phyloP scores from a whole-genome alignment of 2,888 invertebrate species.

The Petrolisthes manimaculis region DNA sequence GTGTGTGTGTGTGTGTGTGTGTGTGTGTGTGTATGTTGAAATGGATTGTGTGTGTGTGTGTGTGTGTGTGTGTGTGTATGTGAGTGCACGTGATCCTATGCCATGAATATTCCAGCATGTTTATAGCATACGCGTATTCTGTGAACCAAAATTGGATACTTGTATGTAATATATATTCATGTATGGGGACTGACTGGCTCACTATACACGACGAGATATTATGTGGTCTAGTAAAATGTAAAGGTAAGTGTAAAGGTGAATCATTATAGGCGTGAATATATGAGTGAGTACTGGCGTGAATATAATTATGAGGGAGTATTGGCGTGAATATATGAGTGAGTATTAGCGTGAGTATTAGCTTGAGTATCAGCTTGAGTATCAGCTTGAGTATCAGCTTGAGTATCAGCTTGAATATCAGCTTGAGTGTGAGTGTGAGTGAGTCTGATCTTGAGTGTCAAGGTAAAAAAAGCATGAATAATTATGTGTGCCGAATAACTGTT shows the following conservation, averaged over 20 bases:
- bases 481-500: no score
- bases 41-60: constrained; percentile 1
- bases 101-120: no score
- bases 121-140: no score
- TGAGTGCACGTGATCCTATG: not conserved
- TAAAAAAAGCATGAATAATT: no score
- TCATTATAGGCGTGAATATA: not conserved
- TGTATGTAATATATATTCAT: no score
- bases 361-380: not conserved
- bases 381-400: not conserved
- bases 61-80: not conserved
- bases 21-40: no score
- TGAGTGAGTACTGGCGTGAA: not conserved
- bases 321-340: not conserved
- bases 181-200: no score
- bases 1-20: not conserved
- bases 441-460: not conserved
- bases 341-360: not conserved
- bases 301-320: not conserved
- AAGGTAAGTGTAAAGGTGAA: not conserved
- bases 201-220: no score
- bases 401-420: not conserved
- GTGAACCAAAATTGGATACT: no score
- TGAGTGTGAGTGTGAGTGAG: not conserved
- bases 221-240: no score